phyloP scores from a whole-genome alignment of 2,797 vertebrate genomes.

The Chrysocyon brachyurus region DNA sequence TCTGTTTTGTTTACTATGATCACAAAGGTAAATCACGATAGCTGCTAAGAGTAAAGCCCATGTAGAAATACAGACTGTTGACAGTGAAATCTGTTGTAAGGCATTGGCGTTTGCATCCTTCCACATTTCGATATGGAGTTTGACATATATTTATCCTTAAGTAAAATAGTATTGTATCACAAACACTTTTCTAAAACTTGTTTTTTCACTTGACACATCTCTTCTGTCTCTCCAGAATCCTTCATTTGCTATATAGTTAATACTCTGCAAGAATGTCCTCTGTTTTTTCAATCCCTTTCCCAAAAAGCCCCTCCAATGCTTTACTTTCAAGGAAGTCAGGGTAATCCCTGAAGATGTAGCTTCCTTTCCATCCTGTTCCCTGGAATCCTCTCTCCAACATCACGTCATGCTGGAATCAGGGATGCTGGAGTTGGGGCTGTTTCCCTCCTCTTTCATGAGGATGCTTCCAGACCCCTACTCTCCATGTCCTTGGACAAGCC shows the following conservation, averaged over 20 bases:
- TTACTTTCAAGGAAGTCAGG: background rate
- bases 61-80: background rate
- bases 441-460: background rate
- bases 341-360: background rate
- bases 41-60: background rate
- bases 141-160: background rate
- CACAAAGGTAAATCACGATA: background rate
- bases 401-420: no score
- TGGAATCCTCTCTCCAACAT: background rate
- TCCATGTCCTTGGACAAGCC: background rate
- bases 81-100: background rate
- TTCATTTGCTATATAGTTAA: background rate
- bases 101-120: background rate
- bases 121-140: background rate
- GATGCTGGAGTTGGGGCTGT: rapidly evolving
- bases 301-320: background rate
- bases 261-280: background rate
- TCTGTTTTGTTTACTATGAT: slow-evolving; percentile 3
- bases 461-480: background rate
- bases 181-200: background rate
- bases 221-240: background rate
- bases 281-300: background rate
- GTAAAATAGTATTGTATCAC: background rate
- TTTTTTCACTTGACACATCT: background rate
- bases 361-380: background rate